A percentile compares a stretch with the other conserved stretches of the same genome.
Conservation (phyloP, 2,113 vertebrate genomes). For the Emydocephalus ijimae region DNA sequence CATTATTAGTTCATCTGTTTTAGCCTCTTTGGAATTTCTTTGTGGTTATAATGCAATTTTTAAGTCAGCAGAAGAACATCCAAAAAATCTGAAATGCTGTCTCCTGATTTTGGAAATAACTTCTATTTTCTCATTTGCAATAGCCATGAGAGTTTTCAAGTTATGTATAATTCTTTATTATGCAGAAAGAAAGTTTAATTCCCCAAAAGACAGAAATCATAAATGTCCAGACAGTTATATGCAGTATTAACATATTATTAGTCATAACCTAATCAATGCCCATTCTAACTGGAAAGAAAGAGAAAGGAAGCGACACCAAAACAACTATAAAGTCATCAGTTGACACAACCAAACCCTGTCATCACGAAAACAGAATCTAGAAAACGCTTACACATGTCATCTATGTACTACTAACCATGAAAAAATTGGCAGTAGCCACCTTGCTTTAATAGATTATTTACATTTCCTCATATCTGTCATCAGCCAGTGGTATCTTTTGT, state of each 20-base stretch:
- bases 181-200: neutral
- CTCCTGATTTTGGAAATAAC: neutral
- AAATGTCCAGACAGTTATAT: neutral
- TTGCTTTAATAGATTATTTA: neutral
- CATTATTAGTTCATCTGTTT: neutral
- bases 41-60: neutral
- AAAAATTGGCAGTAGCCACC: neutral
- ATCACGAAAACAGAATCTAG: neutral
- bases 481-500: neutral
- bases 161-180: neutral
- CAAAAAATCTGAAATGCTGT: neutral
- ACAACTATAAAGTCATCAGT: constrained; percentile 28
- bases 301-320: neutral
- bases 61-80: neutral
- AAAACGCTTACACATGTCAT: neutral
- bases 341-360: neutral
- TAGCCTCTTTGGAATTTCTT: neutral
- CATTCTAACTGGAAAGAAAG: neutral
- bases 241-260: neutral
- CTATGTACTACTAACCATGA: neutral
- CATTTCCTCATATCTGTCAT: neutral
- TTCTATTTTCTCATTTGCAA: neutral
- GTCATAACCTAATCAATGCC: neutral
- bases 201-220: neutral
- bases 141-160: neutral